These are phyloP conservation scores for Gymnoscopelus braueri DNA, from an alignment of 2,797 vertebrate genomes.

Conservation along the genomic window DNA sequence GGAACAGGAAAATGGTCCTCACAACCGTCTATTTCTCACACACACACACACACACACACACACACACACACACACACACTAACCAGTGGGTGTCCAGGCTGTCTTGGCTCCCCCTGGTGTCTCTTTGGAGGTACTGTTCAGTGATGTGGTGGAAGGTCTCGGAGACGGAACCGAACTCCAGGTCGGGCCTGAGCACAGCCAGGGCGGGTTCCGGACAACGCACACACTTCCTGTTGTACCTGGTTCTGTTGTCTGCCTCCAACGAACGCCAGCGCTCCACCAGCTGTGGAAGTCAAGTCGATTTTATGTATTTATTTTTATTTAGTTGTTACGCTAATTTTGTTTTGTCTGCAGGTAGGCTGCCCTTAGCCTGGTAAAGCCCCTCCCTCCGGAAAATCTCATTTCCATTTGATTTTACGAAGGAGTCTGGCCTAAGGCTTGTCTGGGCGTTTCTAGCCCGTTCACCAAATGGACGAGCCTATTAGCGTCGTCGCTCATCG, in stretches of 20 bases:
- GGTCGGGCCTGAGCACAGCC: conserved; percentile 85
- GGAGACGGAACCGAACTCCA: conserved; percentile 92
- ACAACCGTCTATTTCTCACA: too few species aligned
- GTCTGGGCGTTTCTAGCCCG: too few species aligned
- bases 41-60: background rate
- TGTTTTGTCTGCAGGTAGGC: too few species aligned
- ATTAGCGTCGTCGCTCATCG: too few species aligned
- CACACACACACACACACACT: background rate
- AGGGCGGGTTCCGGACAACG: conserved; percentile 91
- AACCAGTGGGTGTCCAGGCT: conserved; percentile 83
- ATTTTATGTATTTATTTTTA: too few species aligned
- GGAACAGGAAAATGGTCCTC: too few species aligned
- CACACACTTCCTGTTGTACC: conserved; percentile 83
- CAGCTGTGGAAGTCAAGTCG: conserved; percentile 73
- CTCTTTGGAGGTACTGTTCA: conserved; percentile 76
- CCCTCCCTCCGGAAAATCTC: too few species aligned
- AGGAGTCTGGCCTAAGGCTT: too few species aligned
- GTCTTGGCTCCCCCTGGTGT: conserved; percentile 10
- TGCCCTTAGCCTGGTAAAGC: too few species aligned
- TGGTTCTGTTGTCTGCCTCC: conserved; percentile 77
- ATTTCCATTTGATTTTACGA: too few species aligned
- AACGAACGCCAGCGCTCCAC: conserved; percentile 85
- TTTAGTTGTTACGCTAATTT: too few species aligned
- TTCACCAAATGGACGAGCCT: too few species aligned
- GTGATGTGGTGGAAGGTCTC: conserved; percentile 89